Conservation (phyloP, 2,797 vertebrate genomes). For the Caiman crocodilus region DNA sequence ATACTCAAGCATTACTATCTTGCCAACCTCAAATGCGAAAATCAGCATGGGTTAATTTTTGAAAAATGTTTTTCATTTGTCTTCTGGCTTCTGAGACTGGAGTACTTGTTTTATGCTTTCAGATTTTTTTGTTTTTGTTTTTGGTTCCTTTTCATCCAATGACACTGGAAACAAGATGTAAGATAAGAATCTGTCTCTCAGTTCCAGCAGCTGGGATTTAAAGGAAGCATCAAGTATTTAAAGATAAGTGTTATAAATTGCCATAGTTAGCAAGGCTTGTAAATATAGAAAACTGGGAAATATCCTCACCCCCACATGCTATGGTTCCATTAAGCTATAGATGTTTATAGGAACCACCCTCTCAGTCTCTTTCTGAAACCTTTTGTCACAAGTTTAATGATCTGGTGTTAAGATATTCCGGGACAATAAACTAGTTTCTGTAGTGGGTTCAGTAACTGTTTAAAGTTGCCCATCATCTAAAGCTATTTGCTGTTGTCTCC, state of each 20-base stretch:
- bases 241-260: not conserved
- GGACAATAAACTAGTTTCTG: not conserved
- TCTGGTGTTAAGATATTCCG: not conserved
- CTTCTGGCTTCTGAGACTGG: too few relatives aligned
- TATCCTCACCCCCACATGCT: not conserved
- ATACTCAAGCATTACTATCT: not conserved
- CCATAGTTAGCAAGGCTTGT: not conserved
- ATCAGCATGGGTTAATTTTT: not conserved
- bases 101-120: too few relatives aligned
- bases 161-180: too few relatives aligned
- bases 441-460: not conserved
- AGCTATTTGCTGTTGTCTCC: not conserved
- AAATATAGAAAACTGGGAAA: not conserved
- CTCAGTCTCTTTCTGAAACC: not conserved
- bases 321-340: not conserved
- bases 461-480: not conserved
- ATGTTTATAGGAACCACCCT: not conserved
- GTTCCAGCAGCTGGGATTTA: not conserved
- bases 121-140: not conserved
- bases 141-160: too few relatives aligned
- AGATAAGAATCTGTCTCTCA: not conserved
- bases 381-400: not conserved
- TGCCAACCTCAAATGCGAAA: not conserved
- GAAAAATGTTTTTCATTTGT: not conserved
- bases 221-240: not conserved